phyloP scores from a whole-genome alignment of 2,113 vertebrate species.

The Crypturellus undulatus region DNA sequence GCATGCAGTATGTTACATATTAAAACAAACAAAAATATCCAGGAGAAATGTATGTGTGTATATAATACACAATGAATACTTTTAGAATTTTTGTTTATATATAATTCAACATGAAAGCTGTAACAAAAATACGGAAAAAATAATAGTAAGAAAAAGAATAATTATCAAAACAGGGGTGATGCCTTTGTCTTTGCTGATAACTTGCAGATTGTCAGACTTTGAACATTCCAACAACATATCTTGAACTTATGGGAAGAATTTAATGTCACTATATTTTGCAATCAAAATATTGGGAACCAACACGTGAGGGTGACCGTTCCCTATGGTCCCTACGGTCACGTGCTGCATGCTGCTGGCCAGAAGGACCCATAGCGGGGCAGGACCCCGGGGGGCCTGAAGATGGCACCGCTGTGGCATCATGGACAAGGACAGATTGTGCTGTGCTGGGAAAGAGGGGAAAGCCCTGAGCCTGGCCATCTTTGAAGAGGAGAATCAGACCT shows the following conservation, averaged over 20 bases:
- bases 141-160: background rate
- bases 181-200: background rate
- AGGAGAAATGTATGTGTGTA: background rate
- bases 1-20: background rate
- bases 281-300: rapidly evolving
- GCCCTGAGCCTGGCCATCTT: too few relatives aligned
- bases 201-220: background rate
- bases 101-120: background rate
- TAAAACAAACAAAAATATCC: background rate
- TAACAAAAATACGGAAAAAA: background rate
- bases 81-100: background rate
- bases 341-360: too few relatives aligned
- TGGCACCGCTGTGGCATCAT: rapidly evolving
- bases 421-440: background rate
- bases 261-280: rapidly evolving
- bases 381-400: background rate
- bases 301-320: background rate
- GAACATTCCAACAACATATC: background rate
- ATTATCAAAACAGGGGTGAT: background rate
- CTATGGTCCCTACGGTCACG: too few relatives aligned
- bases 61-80: background rate
- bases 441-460: too few relatives aligned
- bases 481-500: background rate
- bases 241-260: too few relatives aligned
- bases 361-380: too few relatives aligned